These are phyloP conservation scores for Fundulus diaphanus DNA, from an alignment of 2,797 vertebrate species.

Conservation along the genomic window DNA sequence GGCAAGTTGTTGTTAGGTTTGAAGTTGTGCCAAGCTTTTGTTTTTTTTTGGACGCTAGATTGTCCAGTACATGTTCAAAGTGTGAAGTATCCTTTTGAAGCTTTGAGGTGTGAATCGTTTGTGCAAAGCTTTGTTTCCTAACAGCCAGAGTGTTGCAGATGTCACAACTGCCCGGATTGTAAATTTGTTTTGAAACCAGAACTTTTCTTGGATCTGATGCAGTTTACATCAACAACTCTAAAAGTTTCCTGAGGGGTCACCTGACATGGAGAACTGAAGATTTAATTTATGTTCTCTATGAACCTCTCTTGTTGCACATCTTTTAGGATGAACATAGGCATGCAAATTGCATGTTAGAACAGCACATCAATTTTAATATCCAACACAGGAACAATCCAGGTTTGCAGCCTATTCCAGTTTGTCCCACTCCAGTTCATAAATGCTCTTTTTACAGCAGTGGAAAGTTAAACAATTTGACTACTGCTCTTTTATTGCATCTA, in stretches of 20 bases:
- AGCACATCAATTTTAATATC: background rate
- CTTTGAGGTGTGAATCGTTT: background rate
- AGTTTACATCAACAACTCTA: conserved; percentile 41
- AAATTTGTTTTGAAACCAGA: conserved; percentile 42
- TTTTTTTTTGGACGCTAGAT: background rate
- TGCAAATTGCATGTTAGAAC: background rate
- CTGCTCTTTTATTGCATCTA: conserved; percentile 61
- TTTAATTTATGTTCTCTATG: conserved; percentile 18
- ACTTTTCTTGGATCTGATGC: conserved; percentile 36
- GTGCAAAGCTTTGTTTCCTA: background rate
- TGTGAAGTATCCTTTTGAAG: background rate
- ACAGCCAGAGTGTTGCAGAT: conserved; percentile 26
- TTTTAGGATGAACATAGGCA: background rate
- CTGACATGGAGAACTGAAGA: conserved; percentile 14
- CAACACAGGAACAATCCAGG: conserved; percentile 7
- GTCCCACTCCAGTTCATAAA: conserved; percentile 53
- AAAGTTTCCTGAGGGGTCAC: conserved; percentile 10
- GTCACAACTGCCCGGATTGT: conserved; percentile 35
- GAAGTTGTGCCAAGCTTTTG: background rate
- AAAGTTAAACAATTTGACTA: conserved; percentile 57
- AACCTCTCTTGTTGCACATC: background rate
- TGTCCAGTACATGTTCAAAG: background rate
- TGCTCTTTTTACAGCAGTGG: conserved; percentile 57
- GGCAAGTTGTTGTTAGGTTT: background rate
- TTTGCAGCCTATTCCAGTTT: conserved; percentile 30